Evolutionary conservation across 2,888 invertebrate species (phyloP).

Genomic region (Cryptus viduatorius): DNA sequence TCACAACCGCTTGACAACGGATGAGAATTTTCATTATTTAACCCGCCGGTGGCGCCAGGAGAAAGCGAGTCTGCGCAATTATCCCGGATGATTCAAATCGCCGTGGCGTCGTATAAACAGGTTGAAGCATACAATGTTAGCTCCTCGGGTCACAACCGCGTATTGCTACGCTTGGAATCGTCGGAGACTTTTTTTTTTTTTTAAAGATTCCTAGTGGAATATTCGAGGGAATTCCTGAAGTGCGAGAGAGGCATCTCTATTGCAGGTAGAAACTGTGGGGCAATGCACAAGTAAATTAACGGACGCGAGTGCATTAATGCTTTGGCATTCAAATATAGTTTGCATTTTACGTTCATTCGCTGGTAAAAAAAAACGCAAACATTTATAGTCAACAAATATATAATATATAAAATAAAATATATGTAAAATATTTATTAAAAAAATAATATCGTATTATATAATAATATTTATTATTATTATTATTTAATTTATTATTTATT

Average conservation of each 20-base stretch:
- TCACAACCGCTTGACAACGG: not conserved
- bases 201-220: not conserved
- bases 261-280: not conserved
- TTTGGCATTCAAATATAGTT: no score
- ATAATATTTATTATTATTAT: no score
- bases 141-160: not conserved
- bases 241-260: not conserved
- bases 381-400: no score
- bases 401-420: no score
- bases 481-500: no score
- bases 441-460: no score
- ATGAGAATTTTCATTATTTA: constrained; percentile 31
- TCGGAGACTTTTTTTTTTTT: not conserved
- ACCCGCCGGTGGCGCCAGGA: constrained; percentile 31
- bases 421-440: no score
- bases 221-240: not conserved
- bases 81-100: constrained; percentile 20
- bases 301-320: no score
- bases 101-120: not conserved
- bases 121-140: constrained; percentile 13
- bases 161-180: not conserved
- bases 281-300: not conserved
- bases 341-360: no score
- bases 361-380: no score
- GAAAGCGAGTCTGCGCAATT: constrained; percentile 3